phyloP scores from a whole-genome alignment of 1,140 invertebrate genomes.

The Drosophila azteca region DNA sequence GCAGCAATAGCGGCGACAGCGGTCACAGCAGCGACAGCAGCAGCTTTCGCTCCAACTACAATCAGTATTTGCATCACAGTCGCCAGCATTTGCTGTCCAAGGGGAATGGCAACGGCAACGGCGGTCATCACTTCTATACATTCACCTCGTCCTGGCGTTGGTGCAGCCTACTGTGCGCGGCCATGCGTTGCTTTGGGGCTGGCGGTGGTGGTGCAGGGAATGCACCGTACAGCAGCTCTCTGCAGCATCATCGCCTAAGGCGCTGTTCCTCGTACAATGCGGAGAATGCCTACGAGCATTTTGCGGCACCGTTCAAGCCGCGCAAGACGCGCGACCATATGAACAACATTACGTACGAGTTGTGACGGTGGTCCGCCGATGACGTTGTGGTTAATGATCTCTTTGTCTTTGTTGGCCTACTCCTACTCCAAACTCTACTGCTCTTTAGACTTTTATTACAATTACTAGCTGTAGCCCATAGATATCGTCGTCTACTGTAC shows the following conservation, averaged over 20 bases:
- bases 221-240: conserved; percentile 72
- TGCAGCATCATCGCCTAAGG: conserved; percentile 67
- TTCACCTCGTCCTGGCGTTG: conserved; percentile 81
- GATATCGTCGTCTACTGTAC: conserved; percentile 44
- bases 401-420: conserved; percentile 66
- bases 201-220: conserved; percentile 32
- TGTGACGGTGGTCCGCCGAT: conserved; percentile 75
- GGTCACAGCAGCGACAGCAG: conserved; percentile 72
- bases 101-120: conserved; percentile 19
- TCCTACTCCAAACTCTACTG: conserved; percentile 48
- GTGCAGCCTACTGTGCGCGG: conserved; percentile 80
- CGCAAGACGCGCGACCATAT: conserved; percentile 80
- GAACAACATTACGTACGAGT: conserved; percentile 83
- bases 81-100: conserved; percentile 77
- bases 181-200: conserved; percentile 82
- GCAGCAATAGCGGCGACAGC: conserved; percentile 67
- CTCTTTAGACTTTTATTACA: conserved; percentile 75
- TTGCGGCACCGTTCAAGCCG: conserved; percentile 75
- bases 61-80: conserved; percentile 79
- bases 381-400: conserved; percentile 70
- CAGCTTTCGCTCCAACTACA: conserved; percentile 80
- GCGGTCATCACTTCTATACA: conserved; percentile 62
- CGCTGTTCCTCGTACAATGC: conserved; percentile 76
- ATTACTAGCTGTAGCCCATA: conserved; percentile 69
- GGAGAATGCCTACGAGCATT: conserved; percentile 79